Evolutionary conservation across 1,140 invertebrate genomes (phyloP), one percentile per base, ranked within the genome.

Genomic region (Manduca sexta): DNA sequence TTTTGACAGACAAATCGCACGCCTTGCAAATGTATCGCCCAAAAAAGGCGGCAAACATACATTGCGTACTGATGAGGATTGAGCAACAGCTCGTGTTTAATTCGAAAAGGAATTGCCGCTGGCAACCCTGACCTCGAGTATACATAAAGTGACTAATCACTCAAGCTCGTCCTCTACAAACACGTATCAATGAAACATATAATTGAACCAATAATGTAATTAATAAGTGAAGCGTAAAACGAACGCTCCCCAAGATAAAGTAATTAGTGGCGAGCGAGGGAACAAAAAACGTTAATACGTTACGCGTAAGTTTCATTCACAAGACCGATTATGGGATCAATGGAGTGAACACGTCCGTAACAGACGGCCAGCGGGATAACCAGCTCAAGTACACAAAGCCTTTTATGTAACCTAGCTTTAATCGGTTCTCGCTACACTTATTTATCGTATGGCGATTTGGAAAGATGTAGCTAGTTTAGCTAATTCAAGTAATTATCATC

Each of bases 261-360:
- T 39, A 41, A 47, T 47, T 30, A 30, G 30, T 18, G 13, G 5
- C 21, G 21, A 34, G 47, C 43, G 30, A 31, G 30, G 30, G 42
- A 49, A 31, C 37, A 55, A 46, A 46, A 55, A 58, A 58, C 52
- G 42, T 43, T 43, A 50, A 53, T 33, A 55, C 21, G 31, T 30
- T 45, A 42, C 38, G 49, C 48, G 42, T 17, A 17, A 43, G 15
- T 37, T 34, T 37, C 47, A 50, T 59, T 49, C 43, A 49, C 8
- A 14, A 46, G 45, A 46, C 42, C 58, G 49, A 68, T 66, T 66
- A 66, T 62, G 64, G 52, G 72, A 60, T 55, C 68, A 74, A 66
- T 74, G 64, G 57, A 65, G 69, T 53, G 65, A 55, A 69, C 47
- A 52, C 56, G 62, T 45, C 51, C 45, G 49, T 57, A 55, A 57